Base-by-base conservation (phyloP, 1,140 invertebrate species). In the Cephus cinctus region DNA sequence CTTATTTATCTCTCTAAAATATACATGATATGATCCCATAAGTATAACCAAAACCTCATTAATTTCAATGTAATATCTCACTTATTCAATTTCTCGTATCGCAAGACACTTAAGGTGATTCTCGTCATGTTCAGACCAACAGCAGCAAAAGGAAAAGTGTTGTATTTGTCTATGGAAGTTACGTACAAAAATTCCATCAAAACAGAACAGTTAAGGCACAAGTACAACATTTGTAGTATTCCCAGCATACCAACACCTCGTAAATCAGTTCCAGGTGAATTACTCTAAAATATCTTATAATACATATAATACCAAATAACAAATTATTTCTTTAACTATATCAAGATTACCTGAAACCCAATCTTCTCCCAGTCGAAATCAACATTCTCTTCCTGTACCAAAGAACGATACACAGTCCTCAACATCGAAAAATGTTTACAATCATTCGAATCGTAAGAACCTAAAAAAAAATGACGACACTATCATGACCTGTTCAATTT, bases 291-390 rank as follows among this genome's bases (percentile, higher is more conserved):
- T 16, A 35, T 14, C 6, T 30, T 30, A 9, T 30, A 30, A 1
- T 9, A 30, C 9, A 30, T 30, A n/a, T n/a, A n/a, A n/a, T n/a
- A n/a, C n/a, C 27, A 30, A 30, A 30, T 30, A 30, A 30, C 12
- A 30, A 8, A 30, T 12, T 8, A 30, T 12, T 9, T 9, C 12
- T 30, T 27, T 27, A 27, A n/a, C n/a, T 27, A 8, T 8, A 27
- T 27, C n/a, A 8, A 27, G 25, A 8, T 20, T 50, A 69, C 80
- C 75, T 82, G 80, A 60, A 82, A 82, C 11, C 81, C 81, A 47
- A 82, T 77, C 35, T 76, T 65, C 52, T 82, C 79, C 80, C 80
- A 82, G 50, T 81, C 80, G 41, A 57, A 60, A 8, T 80, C 80
- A 65, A 61, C 75, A 78, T 52, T 77, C 72, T n/a, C 42, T 5